These are phyloP conservation scores for Grapholita molesta DNA, from an alignment of 1,140 invertebrate genomes.

Conservation along the genomic window DNA sequence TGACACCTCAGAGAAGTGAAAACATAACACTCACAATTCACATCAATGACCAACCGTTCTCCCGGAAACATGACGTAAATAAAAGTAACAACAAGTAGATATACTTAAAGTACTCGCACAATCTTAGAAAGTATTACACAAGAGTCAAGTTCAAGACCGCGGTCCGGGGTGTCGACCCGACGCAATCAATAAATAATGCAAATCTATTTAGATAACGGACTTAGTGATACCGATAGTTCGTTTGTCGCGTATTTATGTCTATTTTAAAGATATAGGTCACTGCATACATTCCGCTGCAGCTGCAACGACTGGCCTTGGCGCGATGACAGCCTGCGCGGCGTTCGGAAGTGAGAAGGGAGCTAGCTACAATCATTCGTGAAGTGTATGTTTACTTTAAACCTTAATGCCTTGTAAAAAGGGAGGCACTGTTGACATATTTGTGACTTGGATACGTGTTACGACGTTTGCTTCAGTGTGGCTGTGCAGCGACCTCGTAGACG, in stretches of 20 bases:
- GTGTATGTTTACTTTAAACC: background rate
- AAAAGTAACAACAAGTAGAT: too few relatives aligned
- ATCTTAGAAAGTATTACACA: background rate
- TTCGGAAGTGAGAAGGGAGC: background rate
- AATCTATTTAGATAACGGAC: constrained; percentile 6
- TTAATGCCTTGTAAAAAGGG: background rate
- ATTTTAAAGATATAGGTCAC: constrained; percentile 11
- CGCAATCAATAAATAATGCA: constrained; percentile 12
- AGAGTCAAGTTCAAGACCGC: constrained; percentile 3
- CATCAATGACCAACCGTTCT: too few relatives aligned
- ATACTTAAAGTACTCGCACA: too few relatives aligned
- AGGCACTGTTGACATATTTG: background rate
- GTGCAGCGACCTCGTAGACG: background rate
- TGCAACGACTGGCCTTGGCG: background rate
- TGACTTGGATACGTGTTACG: background rate
- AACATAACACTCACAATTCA: too few relatives aligned
- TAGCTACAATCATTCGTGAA: background rate
- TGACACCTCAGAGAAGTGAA: too few relatives aligned
- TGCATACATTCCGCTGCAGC: constrained; percentile 2
- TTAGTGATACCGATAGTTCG: background rate
- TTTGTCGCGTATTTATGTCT: background rate
- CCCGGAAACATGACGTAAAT: too few relatives aligned
- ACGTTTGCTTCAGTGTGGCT: background rate
- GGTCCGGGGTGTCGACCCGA: background rate
- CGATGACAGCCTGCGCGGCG: background rate